A percentile compares a stretch with the other conserved stretches of the same genome.
Conservation (phyloP, 2,888 invertebrate species). For the Branchellion lobata region DNA sequence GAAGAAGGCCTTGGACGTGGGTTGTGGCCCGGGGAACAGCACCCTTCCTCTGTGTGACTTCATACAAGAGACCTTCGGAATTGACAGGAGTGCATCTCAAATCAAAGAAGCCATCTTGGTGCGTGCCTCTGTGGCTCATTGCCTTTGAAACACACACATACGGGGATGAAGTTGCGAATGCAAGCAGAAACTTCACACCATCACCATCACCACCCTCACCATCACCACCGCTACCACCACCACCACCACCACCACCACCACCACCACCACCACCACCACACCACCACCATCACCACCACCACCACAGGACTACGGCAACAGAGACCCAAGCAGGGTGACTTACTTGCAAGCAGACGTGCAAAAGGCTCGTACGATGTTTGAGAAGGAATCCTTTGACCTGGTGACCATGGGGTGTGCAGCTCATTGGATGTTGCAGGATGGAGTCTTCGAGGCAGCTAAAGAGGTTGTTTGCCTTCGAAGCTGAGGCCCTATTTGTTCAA, state of each 20-base stretch:
- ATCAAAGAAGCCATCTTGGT: conserved; percentile 15
- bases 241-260: no score
- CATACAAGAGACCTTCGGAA: conserved; percentile 16
- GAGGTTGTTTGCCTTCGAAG: not conserved
- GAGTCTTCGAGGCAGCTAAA: conserved; percentile 43
- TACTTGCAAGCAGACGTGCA: conserved; percentile 5
- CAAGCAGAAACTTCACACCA: no score
- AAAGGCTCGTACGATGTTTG: not conserved
- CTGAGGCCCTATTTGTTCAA: no score
- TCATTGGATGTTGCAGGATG: no score
- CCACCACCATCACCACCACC: no score
- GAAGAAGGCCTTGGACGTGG: conserved; percentile 27
- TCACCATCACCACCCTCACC: no score
- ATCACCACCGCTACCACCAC: no score
- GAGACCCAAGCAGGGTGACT: conserved; percentile 20
- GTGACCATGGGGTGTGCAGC: conserved; percentile 57
- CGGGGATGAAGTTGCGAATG: no score
- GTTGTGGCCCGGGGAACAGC: conserved; percentile 36
- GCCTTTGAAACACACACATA: no score
- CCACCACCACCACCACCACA: no score
- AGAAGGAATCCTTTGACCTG: conserved; percentile 52
- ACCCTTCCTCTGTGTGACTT: conserved; percentile 23
- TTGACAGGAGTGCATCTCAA: conserved; percentile 39
- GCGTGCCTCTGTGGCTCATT: no score
- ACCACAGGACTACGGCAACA: conserved; percentile 20